Conservation (phyloP, 2,888 invertebrate species). For the Mesodorylaimus sp. region DNA sequence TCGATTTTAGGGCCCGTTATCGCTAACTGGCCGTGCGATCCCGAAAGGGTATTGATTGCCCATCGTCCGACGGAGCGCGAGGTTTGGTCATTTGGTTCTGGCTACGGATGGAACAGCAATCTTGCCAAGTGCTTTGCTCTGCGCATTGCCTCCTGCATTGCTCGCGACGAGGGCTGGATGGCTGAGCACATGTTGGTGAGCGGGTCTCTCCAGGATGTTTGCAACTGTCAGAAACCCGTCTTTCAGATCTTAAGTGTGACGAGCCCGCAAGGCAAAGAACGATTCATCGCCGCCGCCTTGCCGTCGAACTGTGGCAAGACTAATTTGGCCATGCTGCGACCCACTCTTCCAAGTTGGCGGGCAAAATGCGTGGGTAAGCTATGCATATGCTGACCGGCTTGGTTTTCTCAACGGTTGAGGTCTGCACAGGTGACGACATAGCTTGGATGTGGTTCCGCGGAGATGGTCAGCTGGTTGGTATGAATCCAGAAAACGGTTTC, state of each 20-base stretch:
- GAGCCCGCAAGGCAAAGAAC: constrained; percentile 48
- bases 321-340: constrained; percentile 93
- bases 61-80: constrained; percentile 66
- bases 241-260: constrained; percentile 77
- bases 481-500: constrained; percentile 96
- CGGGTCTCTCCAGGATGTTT: no score
- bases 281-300: constrained; percentile 71
- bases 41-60: constrained; percentile 72
- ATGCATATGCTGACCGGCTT: no score
- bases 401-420: no score
- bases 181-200: constrained; percentile 92
- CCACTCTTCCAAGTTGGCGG: constrained; percentile 58
- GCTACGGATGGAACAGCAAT: constrained; percentile 88
- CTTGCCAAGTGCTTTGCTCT: constrained; percentile 93
- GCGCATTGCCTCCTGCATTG: constrained; percentile 82
- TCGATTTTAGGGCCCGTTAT: constrained; percentile 35
- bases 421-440: constrained; percentile 78
- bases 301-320: constrained; percentile 98
- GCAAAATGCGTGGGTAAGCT: constrained; percentile 39
- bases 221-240: no score
- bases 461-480: constrained; percentile 69
- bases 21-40: constrained; percentile 82
- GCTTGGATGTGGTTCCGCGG: constrained; percentile 89
- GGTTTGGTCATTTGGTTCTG: constrained; percentile 76
- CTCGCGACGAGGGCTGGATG: constrained; percentile 86